These are phyloP conservation scores for Sphyrna mokarran DNA, from an alignment of 2,113 vertebrate genomes.

Conservation along the genomic window DNA sequence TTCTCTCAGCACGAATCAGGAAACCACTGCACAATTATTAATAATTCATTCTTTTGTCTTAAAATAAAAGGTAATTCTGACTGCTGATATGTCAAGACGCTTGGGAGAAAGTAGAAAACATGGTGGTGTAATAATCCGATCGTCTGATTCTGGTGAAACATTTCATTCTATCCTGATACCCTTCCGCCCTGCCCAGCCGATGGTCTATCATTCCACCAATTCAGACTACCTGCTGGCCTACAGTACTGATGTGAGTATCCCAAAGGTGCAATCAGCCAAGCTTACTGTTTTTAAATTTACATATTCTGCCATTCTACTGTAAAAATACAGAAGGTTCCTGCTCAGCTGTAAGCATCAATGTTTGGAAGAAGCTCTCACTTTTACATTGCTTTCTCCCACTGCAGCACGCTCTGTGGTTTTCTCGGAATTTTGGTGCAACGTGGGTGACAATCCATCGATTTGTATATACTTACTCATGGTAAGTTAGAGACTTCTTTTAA, in stretches of 20 bases:
- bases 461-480: conserved; percentile 64
- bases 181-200: conserved; percentile 60
- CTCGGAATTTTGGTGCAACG: conserved; percentile 58
- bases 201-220: conserved; percentile 60
- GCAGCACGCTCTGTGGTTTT: conserved; percentile 62
- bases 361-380: neutral
- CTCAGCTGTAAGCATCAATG: too few relatives aligned
- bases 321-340: neutral
- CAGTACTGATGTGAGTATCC: conserved; percentile 56
- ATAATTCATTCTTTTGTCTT: neutral
- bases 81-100: conserved; percentile 48
- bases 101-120: conserved; percentile 40
- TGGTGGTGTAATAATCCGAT: conserved; percentile 62
- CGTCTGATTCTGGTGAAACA: conserved; percentile 56
- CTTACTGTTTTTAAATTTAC: neutral
- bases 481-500: conserved; percentile 42
- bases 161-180: conserved; percentile 57
- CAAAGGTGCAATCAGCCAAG: neutral
- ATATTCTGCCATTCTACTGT: too few relatives aligned
- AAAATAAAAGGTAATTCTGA: conserved; percentile 58
- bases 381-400: neutral
- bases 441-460: conserved; percentile 63
- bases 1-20: neutral
- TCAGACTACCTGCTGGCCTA: conserved; percentile 56
- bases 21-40: neutral